A percentile compares a stretch with the other conserved stretches of the same genome.
phyloP scores from a whole-genome alignment of 2,113 vertebrate species.

The Ictidomys tridecemlineatus region DNA sequence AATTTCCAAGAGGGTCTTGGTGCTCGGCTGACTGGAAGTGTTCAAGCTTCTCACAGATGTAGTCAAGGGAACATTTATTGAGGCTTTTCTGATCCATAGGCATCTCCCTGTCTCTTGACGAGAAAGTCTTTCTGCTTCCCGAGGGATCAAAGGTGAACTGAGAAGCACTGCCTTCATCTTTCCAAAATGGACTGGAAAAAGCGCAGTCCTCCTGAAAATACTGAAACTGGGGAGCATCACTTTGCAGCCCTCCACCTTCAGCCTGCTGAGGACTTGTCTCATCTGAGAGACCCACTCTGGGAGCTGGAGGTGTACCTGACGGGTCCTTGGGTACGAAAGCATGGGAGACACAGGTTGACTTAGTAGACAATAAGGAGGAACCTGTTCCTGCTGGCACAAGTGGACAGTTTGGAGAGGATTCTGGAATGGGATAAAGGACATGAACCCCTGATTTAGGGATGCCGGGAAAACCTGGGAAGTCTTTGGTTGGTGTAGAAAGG shows the following conservation, averaged over 20 bases:
- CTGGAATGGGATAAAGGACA: conserved; percentile 88
- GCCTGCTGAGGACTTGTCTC: conserved; percentile 49
- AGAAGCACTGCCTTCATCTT: conserved; percentile 85
- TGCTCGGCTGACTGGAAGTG: conserved; percentile 87
- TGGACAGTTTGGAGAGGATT: conserved; percentile 82
- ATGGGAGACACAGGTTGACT: conserved; percentile 49
- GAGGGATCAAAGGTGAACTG: conserved; percentile 86
- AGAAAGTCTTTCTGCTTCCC: conserved; percentile 86
- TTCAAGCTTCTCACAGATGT: conserved; percentile 94
- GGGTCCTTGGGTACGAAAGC: conserved; percentile 40
- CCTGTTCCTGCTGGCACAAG: conserved; percentile 76
- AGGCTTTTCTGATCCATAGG: conserved; percentile 90
- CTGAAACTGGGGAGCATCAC: conserved; percentile 75
- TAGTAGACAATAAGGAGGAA: conserved; percentile 68
- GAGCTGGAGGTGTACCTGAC: not conserved
- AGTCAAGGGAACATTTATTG: conserved; percentile 93
- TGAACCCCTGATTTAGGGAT: conserved; percentile 87
- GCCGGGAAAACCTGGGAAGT: conserved; percentile 87
- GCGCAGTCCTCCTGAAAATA: conserved; percentile 90
- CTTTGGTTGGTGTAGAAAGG: conserved; percentile 93
- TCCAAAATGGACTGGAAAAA: conserved; percentile 96
- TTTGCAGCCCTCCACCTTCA: conserved; percentile 57
- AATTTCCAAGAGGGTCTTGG: conserved; percentile 49
- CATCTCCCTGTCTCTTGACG: conserved; percentile 59
- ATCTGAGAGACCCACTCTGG: conserved; percentile 42